Evolutionary conservation across 2,113 vertebrate genomes (phyloP), one percentile per base, ranked within the genome.

Genomic region (Heterochromis multidens): DNA sequence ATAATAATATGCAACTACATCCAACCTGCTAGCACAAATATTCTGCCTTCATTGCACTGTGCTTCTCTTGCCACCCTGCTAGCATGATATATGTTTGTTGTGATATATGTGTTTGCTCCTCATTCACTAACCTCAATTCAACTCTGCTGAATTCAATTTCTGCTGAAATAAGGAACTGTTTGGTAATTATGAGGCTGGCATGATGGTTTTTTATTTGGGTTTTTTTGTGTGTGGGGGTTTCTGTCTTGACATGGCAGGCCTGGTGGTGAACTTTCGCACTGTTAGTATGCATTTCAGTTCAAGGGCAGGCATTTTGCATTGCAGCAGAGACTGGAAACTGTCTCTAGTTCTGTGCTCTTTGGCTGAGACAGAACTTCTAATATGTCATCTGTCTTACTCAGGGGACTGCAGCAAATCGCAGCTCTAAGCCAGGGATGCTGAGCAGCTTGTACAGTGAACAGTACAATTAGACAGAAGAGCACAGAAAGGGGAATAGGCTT

Each of bases 101-200:
- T 60, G n/a, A 33, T 27, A 12, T 31, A 62, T 60, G 13, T 37
- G 37, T 67, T 80, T 31, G 3, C 43, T 72, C 67, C 77, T 79
- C 33, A n/a, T 16, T 77, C 43, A 59, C 5, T 65, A 52, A 4
- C 85, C 80, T 76, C 23, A 54, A 49, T 19, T 89, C 67, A 83
- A 35, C 72, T 83, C 70, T 16, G 56, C 79, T 94, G 74, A 95
- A 91, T 91, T 92, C 86, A 89, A 94, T 56, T 40, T 43, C 61
- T 11, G 46, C 89, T 91, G 88, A 90, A 92, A 91, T 87, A 88
- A 91, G 80, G 61, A 35, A 37, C 40, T 87, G 25, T 90, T 91
- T 61, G 90, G 76, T 65, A 92, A 93, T 91, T 77, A 92, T 89
- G 88, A 89, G 90, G 65, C 31, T 63, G 62, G 65, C 35, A 23